Evolutionary conservation across 2,888 invertebrate species (phyloP).

Genomic region (Helleia helle): DNA sequence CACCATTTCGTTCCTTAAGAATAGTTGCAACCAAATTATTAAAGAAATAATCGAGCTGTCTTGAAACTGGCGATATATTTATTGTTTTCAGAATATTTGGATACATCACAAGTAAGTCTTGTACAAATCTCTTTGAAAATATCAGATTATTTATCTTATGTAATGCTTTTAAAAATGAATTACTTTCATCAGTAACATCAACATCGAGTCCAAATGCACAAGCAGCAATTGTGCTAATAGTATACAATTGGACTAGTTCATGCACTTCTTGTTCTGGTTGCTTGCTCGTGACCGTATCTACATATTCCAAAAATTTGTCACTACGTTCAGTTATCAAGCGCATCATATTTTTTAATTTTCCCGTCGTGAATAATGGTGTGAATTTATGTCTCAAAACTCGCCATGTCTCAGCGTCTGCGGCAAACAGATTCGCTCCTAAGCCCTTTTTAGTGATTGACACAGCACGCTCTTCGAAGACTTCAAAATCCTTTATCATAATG

Average conservation of each 20-base stretch:
- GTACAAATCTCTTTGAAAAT: background rate
- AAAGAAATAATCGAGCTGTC: background rate
- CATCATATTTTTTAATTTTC: conserved; percentile 46
- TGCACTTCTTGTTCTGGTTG: conserved; percentile 28
- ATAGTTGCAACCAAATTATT: background rate
- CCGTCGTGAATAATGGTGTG: conserved; percentile 42
- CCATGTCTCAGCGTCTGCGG: conserved; percentile 40
- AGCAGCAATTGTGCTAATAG: conserved; percentile 30
- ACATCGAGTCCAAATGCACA: conserved; percentile 32
- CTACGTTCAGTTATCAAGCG: conserved; percentile 32
- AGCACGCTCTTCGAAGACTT: conserved; percentile 36
- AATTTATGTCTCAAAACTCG: conserved; percentile 21
- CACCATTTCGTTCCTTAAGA: conserved; percentile 25
- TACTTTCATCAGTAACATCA: conserved; percentile 16
- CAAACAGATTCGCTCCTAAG: conserved; percentile 38
- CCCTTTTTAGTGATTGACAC: conserved; percentile 34
- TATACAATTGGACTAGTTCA: conserved; percentile 30
- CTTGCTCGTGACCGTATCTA: conserved; percentile 9
- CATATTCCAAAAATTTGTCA: conserved; percentile 26
- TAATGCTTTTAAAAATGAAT: background rate
- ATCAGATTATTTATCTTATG: background rate
- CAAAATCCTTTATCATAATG: conserved; percentile 10
- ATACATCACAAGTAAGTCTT: conserved; percentile 2
- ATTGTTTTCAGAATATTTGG: background rate
- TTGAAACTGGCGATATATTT: background rate